phyloP scores from a whole-genome alignment of 2,888 invertebrate genomes.

The Leptopilina syphax region DNA sequence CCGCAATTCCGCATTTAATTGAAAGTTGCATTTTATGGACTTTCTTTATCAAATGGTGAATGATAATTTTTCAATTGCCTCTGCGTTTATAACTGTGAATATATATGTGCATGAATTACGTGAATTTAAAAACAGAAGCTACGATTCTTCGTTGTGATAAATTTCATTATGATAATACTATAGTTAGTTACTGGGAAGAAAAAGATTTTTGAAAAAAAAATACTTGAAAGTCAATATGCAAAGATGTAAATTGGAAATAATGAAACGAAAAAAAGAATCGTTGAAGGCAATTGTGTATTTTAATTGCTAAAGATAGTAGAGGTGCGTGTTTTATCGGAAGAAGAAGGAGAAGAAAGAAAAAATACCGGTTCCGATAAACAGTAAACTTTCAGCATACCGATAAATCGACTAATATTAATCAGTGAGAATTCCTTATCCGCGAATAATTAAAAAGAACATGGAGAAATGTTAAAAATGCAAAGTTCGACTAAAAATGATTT shows the following conservation, averaged over 20 bases:
- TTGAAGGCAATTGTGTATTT: neutral
- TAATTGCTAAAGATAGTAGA: neutral
- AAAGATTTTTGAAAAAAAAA: neutral
- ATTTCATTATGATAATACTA: slow-evolving; percentile 10
- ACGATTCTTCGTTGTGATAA: neutral
- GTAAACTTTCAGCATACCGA: neutral
- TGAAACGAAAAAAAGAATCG: neutral
- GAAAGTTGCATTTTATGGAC: no score
- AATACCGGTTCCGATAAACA: no score
- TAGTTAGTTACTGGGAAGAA: neutral
- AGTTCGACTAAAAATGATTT: no score
- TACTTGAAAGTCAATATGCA: no score
- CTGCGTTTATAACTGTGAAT: neutral
- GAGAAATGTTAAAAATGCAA: no score
- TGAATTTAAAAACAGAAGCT: slow-evolving; percentile 10
- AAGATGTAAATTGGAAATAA: neutral
- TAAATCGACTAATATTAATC: neutral
- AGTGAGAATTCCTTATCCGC: slow-evolving; percentile 5
- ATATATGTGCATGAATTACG: neutral
- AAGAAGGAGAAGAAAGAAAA: neutral
- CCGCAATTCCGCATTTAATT: neutral
- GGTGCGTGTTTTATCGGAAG: neutral
- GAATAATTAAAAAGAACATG: neutral
- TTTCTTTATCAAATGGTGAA: no score
- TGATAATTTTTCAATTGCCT: slow-evolving; percentile 6